These are phyloP conservation scores for Frankliniella intonsa DNA, from an alignment of 2,888 invertebrate species.

Conservation along the genomic window DNA sequence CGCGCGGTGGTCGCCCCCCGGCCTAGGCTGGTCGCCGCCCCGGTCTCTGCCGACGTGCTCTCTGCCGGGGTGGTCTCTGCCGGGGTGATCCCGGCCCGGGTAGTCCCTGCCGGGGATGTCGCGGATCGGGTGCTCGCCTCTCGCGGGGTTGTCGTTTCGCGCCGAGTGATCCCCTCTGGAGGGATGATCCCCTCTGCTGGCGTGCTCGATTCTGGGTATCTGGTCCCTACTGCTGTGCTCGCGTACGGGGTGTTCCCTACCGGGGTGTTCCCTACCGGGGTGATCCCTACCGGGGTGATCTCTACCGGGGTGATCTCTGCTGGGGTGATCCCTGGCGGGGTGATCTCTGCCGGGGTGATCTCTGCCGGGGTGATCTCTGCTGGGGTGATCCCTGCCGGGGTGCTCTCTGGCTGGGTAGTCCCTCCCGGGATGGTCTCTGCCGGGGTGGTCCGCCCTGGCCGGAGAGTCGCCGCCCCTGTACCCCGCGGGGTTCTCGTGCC, in stretches of 20 bases:
- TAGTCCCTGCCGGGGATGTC: constrained; percentile 29
- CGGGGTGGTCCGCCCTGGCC: background rate
- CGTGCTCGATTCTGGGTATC: too few species aligned
- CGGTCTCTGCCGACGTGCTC: background rate
- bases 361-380: background rate
- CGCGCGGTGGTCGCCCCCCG: constrained; percentile 17
- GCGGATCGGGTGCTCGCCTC: constrained; percentile 21
- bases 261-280: background rate
- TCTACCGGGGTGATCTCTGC: background rate
- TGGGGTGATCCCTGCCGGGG: background rate
- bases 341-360: background rate
- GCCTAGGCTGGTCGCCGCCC: constrained; percentile 32
- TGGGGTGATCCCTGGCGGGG: background rate
- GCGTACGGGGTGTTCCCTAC: background rate
- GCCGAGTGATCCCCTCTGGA: background rate
- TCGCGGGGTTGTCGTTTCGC: background rate
- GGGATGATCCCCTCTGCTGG: background rate
- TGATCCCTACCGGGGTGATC: background rate
- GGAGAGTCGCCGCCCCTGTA: background rate
- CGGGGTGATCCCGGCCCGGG: background rate
- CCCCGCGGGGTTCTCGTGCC: background rate
- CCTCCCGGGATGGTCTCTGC: background rate
- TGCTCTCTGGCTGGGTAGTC: background rate
- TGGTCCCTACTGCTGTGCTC: too few species aligned
- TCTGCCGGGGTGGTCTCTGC: background rate